phyloP scores from a whole-genome alignment of 2,113 vertebrate species.

The Tautogolabrus adspersus region DNA sequence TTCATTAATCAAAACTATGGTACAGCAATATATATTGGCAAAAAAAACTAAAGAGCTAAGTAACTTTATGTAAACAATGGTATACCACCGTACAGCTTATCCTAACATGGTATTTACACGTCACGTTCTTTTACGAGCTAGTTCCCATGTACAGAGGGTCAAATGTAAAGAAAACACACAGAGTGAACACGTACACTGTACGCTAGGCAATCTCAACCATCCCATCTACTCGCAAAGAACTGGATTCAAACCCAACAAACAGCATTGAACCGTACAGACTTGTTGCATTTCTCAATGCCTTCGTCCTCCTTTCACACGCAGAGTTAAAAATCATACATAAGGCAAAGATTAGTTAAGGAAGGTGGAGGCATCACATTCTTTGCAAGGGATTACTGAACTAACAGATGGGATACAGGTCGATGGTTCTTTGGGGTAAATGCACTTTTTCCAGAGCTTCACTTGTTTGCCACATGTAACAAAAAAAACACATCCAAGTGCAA shows the following conservation, averaged over 20 bases:
- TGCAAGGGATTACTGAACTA: slow-evolving; percentile 66
- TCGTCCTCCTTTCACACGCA: slow-evolving; percentile 49
- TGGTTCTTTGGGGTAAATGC: slow-evolving; percentile 84
- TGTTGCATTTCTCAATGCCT: slow-evolving; percentile 48
- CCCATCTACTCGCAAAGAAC: slow-evolving; percentile 65
- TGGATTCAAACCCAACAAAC: slow-evolving; percentile 57
- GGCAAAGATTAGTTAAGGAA: slow-evolving; percentile 78
- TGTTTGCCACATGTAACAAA: slow-evolving; percentile 73
- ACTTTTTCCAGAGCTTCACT: slow-evolving; percentile 76
- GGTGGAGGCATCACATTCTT: slow-evolving; percentile 79
- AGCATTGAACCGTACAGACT: slow-evolving; percentile 34
- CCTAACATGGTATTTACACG: slow-evolving; percentile 92
- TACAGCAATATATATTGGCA: slow-evolving; percentile 88
- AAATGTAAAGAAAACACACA: slow-evolving; percentile 86
- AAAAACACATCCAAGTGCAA: slow-evolving; percentile 88
- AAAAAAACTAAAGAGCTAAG: slow-evolving; percentile 84
- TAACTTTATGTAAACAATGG: slow-evolving; percentile 96
- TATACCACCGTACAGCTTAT: slow-evolving; percentile 91
- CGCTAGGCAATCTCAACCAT: slow-evolving; percentile 69
- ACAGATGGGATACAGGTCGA: slow-evolving; percentile 54
- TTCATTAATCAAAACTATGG: slow-evolving; percentile 82
- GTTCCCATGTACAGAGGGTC: slow-evolving; percentile 70
- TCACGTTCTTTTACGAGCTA: slow-evolving; percentile 75
- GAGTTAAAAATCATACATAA: slow-evolving; percentile 70
- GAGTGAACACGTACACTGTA: slow-evolving; percentile 77